Conservation (phyloP, 2,113 vertebrate genomes). For the Amazona vittata region DNA sequence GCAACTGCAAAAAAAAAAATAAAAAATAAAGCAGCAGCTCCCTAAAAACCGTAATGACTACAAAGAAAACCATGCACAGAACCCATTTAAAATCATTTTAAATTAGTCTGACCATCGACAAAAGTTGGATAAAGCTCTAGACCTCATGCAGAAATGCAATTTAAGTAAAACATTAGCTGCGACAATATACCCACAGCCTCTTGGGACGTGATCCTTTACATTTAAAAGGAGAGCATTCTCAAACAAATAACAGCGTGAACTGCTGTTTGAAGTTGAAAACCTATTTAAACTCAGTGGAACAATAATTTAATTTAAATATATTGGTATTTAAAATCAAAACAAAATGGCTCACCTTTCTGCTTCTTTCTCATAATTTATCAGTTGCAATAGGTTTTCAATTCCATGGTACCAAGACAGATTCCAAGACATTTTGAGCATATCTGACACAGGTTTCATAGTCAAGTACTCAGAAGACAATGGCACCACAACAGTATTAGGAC, state of each 20-base stretch:
- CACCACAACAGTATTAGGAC: slow-evolving; percentile 85
- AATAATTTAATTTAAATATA: not conserved
- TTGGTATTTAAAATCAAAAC: not conserved
- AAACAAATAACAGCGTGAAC: not conserved
- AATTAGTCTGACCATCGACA: not conserved
- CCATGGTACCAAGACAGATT: slow-evolving; percentile 90
- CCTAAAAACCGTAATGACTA: not conserved
- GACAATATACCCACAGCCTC: not conserved
- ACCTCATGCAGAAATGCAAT: not conserved
- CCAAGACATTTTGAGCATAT: slow-evolving; percentile 89
- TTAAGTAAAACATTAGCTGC: not conserved
- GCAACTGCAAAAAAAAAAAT: not conserved
- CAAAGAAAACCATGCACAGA: not conserved
- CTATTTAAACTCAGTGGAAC: not conserved
- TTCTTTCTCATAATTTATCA: slow-evolving; percentile 43
- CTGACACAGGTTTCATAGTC: slow-evolving; percentile 76
- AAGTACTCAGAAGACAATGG: slow-evolving; percentile 81
- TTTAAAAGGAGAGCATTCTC: not conserved
- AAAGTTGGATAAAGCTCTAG: not conserved
- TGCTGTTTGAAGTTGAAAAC: not conserved
- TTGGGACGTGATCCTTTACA: not conserved
- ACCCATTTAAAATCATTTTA: not conserved
- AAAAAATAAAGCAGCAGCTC: not conserved
- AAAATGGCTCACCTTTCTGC: slow-evolving; percentile 75
- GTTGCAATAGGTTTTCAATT: slow-evolving; percentile 77